phyloP scores from a whole-genome alignment of 1,140 invertebrate species.

The Drosophila trapezifrons region DNA sequence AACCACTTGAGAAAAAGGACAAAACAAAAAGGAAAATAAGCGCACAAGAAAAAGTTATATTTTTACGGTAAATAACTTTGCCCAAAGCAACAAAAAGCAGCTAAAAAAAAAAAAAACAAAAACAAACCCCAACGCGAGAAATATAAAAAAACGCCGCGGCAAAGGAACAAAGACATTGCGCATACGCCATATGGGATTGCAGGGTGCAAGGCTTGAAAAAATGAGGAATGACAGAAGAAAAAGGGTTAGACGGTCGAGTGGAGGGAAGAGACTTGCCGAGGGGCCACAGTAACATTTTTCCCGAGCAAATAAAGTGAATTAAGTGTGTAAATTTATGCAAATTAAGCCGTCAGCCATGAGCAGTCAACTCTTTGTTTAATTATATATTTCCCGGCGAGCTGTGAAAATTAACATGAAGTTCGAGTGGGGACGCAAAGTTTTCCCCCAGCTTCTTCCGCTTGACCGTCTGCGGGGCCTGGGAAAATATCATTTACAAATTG shows the following conservation, averaged over 20 bases:
- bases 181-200: conserved; percentile 44
- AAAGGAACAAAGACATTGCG: conserved; percentile 49
- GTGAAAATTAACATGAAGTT: conserved; percentile 41
- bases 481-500: conserved; percentile 58
- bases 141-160: conserved; percentile 8
- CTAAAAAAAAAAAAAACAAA: conserved; percentile 8
- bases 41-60: conserved; percentile 61
- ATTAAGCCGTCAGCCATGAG: conserved; percentile 49
- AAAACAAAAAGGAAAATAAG: conserved; percentile 23
- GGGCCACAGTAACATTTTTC: conserved; percentile 3
- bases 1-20: conserved; percentile 57
- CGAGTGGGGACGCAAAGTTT: conserved; percentile 22
- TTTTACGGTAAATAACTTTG: conserved; percentile 67
- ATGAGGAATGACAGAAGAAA: conserved; percentile 5
- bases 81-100: conserved; percentile 44
- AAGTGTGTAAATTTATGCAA: conserved; percentile 63
- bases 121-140: conserved; percentile 8
- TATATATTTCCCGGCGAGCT: conserved; percentile 38
- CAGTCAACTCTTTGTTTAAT: conserved; percentile 54
- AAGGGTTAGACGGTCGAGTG: conserved; percentile 4
- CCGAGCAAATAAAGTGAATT: conserved; percentile 26
- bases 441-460: not conserved
- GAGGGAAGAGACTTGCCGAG: conserved; percentile 4
- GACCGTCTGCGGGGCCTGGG: not conserved
- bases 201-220: conserved; percentile 19